Percentiles rank a stretch among this genome's conserved stretches.
Conservation (phyloP, 1,140 invertebrate species). For the Coptotermes formosanus region DNA sequence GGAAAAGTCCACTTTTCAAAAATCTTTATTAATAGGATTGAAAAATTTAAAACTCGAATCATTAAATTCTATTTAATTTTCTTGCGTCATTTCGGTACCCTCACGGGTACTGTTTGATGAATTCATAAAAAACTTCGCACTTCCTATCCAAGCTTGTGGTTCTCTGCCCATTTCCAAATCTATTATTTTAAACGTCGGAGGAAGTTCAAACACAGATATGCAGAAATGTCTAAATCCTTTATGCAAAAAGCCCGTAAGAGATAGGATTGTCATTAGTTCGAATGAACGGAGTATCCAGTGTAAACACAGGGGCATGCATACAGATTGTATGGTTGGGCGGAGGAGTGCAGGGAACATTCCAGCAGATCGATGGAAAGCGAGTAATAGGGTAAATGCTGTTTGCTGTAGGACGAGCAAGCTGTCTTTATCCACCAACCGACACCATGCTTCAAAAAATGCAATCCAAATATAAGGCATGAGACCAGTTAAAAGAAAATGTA, state of each 20-base stretch:
- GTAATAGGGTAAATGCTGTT: not conserved
- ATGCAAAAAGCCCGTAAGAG: not conserved
- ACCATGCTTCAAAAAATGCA: not conserved
- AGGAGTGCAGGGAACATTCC: no score
- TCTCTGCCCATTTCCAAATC: not conserved
- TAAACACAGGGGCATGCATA: not conserved
- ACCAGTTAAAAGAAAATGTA: not conserved
- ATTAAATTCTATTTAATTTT: not conserved
- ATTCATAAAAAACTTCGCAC: not conserved
- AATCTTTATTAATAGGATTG: not conserved
- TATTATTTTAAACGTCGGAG: not conserved
- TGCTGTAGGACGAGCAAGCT: not conserved
- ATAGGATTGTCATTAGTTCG: not conserved
- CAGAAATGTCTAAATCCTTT: not conserved
- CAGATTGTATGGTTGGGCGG: no score
- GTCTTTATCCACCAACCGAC: not conserved
- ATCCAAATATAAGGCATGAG: not conserved
- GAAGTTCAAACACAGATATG: not conserved
- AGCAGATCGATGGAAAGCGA: not conserved
- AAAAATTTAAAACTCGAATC: not conserved
- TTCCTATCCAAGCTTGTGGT: not conserved
- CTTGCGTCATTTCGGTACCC: not conserved
- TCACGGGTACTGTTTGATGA: not conserved
- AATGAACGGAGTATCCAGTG: not conserved
- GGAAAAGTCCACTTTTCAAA: not conserved